A percentile compares a stretch with the other conserved stretches of the same genome.
phyloP scores from a whole-genome alignment of 2,888 invertebrate species.

The Xestia c-nigrum region DNA sequence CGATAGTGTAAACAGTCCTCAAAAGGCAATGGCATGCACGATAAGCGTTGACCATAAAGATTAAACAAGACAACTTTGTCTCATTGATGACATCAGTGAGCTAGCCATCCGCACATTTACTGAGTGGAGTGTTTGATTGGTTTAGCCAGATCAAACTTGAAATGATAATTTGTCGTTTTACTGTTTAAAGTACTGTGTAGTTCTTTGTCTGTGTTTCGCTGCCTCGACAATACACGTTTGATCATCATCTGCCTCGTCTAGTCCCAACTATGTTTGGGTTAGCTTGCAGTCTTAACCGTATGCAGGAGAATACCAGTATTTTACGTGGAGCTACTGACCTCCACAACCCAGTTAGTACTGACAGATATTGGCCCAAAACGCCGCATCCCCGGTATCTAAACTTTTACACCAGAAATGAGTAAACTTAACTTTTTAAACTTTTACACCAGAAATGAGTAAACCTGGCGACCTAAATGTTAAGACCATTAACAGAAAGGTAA shows the following conservation, averaged over 20 bases:
- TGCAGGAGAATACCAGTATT: too few relatives aligned
- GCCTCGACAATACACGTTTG: not conserved
- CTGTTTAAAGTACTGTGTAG: too few relatives aligned
- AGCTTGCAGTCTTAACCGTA: too few relatives aligned
- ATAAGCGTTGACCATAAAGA: slow-evolving; percentile 61
- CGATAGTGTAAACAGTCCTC: slow-evolving; percentile 49
- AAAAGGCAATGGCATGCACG: slow-evolving; percentile 59
- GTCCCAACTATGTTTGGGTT: too few relatives aligned
- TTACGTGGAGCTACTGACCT: too few relatives aligned
- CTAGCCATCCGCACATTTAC: slow-evolving; percentile 44
- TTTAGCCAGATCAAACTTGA: slow-evolving; percentile 35
- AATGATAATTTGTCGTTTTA: slow-evolving; percentile 3
- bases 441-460: not conserved
- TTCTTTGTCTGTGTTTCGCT: not conserved
- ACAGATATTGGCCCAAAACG: not conserved
- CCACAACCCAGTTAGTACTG: too few relatives aligned
- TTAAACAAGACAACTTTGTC: slow-evolving; percentile 54
- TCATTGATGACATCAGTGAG: slow-evolving; percentile 58
- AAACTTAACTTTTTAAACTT: not conserved
- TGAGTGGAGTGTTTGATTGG: slow-evolving; percentile 36
- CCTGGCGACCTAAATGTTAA: not conserved
- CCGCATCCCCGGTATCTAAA: too few relatives aligned
- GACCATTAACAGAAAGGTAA: not conserved
- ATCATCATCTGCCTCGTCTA: too few relatives aligned
- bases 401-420: not conserved